Percentiles rank a stretch among this genome's conserved stretches.
Evolutionary conservation across 1,140 invertebrate genomes (phyloP).

Genomic region (Semibalanus balanoides): DNA sequence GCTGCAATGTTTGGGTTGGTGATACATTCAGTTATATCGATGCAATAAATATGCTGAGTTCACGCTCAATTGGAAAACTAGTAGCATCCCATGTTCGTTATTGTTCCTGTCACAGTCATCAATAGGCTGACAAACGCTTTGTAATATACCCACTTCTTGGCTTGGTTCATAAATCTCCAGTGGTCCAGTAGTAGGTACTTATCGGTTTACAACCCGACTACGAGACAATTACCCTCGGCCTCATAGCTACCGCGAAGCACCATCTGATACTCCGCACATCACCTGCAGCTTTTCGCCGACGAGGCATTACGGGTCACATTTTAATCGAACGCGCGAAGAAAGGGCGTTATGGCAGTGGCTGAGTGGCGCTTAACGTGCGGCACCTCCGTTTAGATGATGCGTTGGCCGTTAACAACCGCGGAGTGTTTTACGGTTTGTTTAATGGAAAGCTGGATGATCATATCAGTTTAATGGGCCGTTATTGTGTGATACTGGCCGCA

Average conservation of each 20-base stretch:
- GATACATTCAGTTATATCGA: too few relatives aligned
- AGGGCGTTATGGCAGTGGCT: background rate
- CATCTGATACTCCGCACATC: background rate
- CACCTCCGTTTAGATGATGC: background rate
- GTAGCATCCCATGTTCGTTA: too few relatives aligned
- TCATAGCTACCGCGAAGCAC: background rate
- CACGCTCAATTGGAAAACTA: too few relatives aligned
- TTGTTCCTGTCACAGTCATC: too few relatives aligned
- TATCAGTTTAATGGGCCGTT: background rate
- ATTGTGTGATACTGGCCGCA: background rate
- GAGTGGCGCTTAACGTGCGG: background rate
- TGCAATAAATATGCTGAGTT: too few relatives aligned
- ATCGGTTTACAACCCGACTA: background rate
- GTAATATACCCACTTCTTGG: too few relatives aligned
- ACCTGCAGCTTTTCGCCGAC: background rate
- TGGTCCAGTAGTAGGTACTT: background rate
- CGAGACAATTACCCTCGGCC: background rate
- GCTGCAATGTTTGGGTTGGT: too few relatives aligned
- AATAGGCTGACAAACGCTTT: too few relatives aligned
- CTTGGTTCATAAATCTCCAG: too few relatives aligned
- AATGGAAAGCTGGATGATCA: background rate
- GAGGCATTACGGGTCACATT: background rate
- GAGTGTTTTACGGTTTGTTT: constrained; percentile 2
- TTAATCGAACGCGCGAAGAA: background rate
- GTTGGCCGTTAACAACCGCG: background rate